phyloP scores from a whole-genome alignment of 2,113 vertebrate species.

The Psilopogon haemacephalus region DNA sequence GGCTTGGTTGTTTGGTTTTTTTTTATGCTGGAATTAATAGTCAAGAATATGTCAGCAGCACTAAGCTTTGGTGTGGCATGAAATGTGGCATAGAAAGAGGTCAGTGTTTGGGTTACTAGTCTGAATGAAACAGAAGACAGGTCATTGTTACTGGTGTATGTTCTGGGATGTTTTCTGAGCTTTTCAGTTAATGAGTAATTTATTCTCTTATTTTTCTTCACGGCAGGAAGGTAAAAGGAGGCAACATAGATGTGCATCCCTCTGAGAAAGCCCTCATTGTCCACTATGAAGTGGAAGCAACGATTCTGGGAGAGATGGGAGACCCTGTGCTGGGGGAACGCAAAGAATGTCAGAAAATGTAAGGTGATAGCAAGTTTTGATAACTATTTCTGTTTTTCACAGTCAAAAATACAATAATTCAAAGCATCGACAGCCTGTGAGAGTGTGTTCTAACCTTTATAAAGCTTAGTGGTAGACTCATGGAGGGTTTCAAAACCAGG shows the following conservation, averaged over 20 bases:
- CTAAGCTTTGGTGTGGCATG: not conserved
- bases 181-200: not conserved
- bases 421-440: not conserved
- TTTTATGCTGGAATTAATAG: not conserved
- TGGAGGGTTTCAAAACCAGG: not conserved
- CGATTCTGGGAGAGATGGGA: conserved; percentile 87
- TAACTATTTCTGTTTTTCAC: not conserved
- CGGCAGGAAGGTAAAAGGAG: conserved; percentile 88
- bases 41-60: not conserved
- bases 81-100: not conserved
- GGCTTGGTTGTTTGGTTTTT: not conserved
- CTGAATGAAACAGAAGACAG: not conserved
- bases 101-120: not conserved
- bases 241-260: conserved; percentile 91
- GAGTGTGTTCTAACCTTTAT: not conserved
- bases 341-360: conserved; percentile 97
- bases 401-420: not conserved
- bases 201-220: not conserved
- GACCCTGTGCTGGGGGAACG: conserved; percentile 87
- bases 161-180: not conserved
- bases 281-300: conserved; percentile 95
- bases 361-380: conserved; percentile 48
- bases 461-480: not conserved
- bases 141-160: not conserved
- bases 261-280: conserved; percentile 93